A percentile compares a stretch with the other conserved stretches of the same genome.
phyloP scores from a whole-genome alignment of 2,888 invertebrate species.

The Criorhina ranunculi region DNA sequence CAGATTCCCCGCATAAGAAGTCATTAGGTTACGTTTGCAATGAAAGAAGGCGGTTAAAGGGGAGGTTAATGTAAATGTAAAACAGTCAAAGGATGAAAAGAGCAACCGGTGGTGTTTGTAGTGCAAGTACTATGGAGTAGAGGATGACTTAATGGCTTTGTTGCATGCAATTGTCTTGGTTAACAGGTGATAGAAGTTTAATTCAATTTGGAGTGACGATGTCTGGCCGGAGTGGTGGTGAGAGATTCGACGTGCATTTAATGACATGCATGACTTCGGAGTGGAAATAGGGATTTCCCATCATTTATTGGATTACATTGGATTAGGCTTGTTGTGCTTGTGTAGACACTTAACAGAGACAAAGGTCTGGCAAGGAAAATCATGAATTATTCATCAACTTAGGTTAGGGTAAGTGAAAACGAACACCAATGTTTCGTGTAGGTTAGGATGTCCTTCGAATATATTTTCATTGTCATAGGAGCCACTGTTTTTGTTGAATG shows the following conservation, averaged over 20 bases:
- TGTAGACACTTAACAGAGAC: too few species aligned
- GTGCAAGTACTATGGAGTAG: slow-evolving; percentile 3
- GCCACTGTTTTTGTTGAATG: neutral
- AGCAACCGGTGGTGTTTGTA: slow-evolving; percentile 56
- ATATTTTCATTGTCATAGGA: too few species aligned
- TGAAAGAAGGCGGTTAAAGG: neutral
- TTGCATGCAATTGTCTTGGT: slow-evolving; percentile 68
- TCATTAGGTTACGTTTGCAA: slow-evolving; percentile 41
- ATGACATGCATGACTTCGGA: slow-evolving; percentile 43
- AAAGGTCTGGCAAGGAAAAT: too few species aligned
- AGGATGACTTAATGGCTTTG: slow-evolving; percentile 66
- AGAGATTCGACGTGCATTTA: slow-evolving; percentile 22
- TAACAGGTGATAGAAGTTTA: slow-evolving; percentile 60
- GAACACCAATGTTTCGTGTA: too few species aligned
- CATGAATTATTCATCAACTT: slow-evolving; percentile 1
- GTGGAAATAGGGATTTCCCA: slow-evolving; percentile 41
- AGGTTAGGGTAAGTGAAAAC: neutral
- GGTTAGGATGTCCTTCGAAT: too few species aligned
- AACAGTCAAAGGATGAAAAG: slow-evolving; percentile 56
- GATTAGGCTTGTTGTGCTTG: slow-evolving; percentile 36
- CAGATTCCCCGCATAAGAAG: slow-evolving; percentile 37
- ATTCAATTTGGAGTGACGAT: slow-evolving; percentile 54
- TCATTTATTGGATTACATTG: slow-evolving; percentile 48
- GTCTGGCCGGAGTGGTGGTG: slow-evolving; percentile 8
- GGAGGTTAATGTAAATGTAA: slow-evolving; percentile 33